These are phyloP conservation scores for Cheilosia urbana DNA, from an alignment of 2,888 invertebrate species.

Conservation along the genomic window DNA sequence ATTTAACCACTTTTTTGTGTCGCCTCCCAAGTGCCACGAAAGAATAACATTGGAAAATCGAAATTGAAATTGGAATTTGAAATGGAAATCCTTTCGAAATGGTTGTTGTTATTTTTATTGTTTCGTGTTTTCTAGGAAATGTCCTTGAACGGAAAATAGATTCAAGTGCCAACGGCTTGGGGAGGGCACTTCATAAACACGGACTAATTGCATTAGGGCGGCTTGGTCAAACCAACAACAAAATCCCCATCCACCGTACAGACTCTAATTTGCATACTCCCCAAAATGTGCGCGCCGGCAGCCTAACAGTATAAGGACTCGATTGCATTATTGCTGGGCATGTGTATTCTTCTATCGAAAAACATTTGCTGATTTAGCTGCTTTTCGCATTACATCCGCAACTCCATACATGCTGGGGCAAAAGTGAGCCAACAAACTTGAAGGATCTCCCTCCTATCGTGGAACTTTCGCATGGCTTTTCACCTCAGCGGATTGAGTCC, in stretches of 20 bases:
- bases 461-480: conserved; percentile 27
- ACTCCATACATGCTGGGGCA: conserved; percentile 9
- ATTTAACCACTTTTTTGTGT: conserved; percentile 22
- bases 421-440: conserved; percentile 65
- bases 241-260: neutral
- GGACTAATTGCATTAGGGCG: neutral
- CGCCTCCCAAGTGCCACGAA: neutral
- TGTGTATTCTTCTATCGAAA: conserved; percentile 15
- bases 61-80: conserved; percentile 56
- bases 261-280: neutral
- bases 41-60: conserved; percentile 70
- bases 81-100: conserved; percentile 66
- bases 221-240: neutral
- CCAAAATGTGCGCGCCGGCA: neutral
- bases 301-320: conserved; percentile 29
- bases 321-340: conserved; percentile 53
- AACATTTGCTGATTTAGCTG: conserved; percentile 66
- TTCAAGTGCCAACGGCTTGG: neutral
- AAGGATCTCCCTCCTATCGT: conserved; percentile 10
- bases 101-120: conserved; percentile 10
- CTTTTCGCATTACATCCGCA: conserved; percentile 44
- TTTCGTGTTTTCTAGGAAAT: conserved; percentile 39
- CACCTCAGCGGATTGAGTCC: conserved; percentile 35
- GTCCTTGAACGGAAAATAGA: conserved; percentile 8
- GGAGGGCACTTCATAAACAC: neutral